Evolutionary conservation across 2,888 invertebrate genomes (phyloP), one percentile per base, ranked within the genome.

Genomic region (Chorisops tibialis): DNA sequence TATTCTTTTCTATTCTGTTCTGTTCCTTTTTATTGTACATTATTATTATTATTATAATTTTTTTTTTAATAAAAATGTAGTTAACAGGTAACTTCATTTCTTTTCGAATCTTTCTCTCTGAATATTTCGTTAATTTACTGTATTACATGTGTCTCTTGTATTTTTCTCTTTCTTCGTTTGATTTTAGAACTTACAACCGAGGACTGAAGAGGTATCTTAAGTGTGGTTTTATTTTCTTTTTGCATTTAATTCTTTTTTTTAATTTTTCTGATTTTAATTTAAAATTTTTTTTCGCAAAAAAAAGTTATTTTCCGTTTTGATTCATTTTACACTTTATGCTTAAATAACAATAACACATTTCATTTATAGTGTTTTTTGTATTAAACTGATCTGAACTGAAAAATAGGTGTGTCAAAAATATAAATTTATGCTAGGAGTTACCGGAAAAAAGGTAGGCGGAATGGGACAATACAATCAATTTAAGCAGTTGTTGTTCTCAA

Each of bases 121-220:
- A 16, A 39, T 39, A 16, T 39, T 39, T 39, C n/a, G 39, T 39
- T 39, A 19, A 47, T 47, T 18, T 47, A 21, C n/a, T 14, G n/a
- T 45, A n/a, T 43, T 43, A 43, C 50, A 61, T 50, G 49, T 52
- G 61, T 61, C 35, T 51, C 30, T 43, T 45, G 51, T 61, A 61
- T 61, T 61, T 50, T 51, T 51, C 51, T 51, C 30, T 61, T 66
- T 61, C 59, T 66, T 69, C 65, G 59, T 65, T 64, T 43, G 68
- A 19, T 51, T 72, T 72, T 76, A 78, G 78, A 75, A 75, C 73
- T 74, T 78, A 73, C 77, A 74, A 74, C 76, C 76, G 73, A 75
- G 78, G 78, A 78, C 75, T 75, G 74, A 74, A 74, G 78, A 78
- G 78, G 78, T 78, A 78, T 60, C 56, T 45, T 60, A 64, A 61